Conservation (phyloP, 2,797 vertebrate species). For the Aulostomus chinensis region DNA sequence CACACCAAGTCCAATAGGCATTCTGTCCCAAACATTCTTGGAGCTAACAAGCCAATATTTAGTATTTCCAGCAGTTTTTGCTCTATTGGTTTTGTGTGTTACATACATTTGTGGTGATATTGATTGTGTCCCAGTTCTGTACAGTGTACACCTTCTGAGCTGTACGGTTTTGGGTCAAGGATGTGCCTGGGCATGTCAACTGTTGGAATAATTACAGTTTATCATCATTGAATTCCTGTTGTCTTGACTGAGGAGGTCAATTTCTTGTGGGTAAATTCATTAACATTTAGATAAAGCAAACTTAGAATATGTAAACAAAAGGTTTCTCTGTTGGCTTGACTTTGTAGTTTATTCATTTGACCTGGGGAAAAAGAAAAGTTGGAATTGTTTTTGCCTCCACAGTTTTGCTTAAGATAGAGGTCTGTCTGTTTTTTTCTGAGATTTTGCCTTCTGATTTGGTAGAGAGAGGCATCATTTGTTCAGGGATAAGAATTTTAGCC, state of each 20-base stretch:
- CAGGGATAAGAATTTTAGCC: no score
- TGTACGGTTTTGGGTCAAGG: neutral
- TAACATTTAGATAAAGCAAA: no score
- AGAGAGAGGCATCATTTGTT: no score
- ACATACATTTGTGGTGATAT: neutral
- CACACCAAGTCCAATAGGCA: conserved; percentile 19
- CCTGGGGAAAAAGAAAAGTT: no score
- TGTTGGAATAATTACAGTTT: conserved; percentile 1
- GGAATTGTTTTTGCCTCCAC: no score
- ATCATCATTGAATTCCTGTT: neutral
- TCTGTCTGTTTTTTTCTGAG: no score
- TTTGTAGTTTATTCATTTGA: no score
- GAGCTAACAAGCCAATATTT: conserved; percentile 8
- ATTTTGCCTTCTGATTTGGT: no score
- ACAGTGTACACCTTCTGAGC: neutral
- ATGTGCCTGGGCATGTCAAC: conserved; percentile 8
- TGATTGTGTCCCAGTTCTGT: neutral
- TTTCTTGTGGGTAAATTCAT: neutral
- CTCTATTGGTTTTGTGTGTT: conserved; percentile 15
- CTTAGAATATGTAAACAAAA: no score
- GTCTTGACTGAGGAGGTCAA: neutral
- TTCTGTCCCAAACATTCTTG: conserved; percentile 30
- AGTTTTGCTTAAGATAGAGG: no score
- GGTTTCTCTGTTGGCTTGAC: no score
- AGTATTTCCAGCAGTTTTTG: conserved; percentile 2